Conservation (phyloP, 1,140 invertebrate species). For the Orchestia grillus region DNA sequence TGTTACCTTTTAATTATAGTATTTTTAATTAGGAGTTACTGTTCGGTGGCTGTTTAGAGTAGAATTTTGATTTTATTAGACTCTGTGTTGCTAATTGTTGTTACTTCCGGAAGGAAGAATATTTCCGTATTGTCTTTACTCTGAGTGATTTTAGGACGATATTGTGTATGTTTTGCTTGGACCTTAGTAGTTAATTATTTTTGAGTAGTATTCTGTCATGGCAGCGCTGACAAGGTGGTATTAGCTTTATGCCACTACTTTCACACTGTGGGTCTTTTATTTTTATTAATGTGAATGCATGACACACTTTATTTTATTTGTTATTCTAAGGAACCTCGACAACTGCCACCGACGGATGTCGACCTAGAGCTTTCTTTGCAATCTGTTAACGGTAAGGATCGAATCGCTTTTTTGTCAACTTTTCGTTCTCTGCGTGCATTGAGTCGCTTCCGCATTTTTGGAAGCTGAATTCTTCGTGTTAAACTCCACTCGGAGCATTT, state of each 20-base stretch:
- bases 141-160: background rate
- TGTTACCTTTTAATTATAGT: background rate
- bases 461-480: background rate
- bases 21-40: background rate
- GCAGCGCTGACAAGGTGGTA: background rate
- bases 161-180: background rate
- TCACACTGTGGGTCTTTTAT: background rate
- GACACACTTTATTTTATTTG: background rate
- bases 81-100: background rate
- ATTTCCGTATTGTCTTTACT: background rate
- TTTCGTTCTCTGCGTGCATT: background rate
- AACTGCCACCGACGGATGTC: slow-evolving; percentile 21
- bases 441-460: background rate
- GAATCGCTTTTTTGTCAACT: background rate
- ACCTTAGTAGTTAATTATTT: background rate
- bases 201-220: background rate
- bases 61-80: background rate
- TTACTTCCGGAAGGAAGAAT: background rate
- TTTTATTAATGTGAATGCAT: background rate
- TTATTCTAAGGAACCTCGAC: slow-evolving; percentile 17
- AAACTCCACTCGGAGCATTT: background rate
- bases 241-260: background rate
- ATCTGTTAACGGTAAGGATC: background rate
- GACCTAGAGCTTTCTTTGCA: slow-evolving; percentile 10
- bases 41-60: background rate